Evolutionary conservation across 2,888 invertebrate species (phyloP).

Genomic region (Galeopsomyia nigrocyanea): DNA sequence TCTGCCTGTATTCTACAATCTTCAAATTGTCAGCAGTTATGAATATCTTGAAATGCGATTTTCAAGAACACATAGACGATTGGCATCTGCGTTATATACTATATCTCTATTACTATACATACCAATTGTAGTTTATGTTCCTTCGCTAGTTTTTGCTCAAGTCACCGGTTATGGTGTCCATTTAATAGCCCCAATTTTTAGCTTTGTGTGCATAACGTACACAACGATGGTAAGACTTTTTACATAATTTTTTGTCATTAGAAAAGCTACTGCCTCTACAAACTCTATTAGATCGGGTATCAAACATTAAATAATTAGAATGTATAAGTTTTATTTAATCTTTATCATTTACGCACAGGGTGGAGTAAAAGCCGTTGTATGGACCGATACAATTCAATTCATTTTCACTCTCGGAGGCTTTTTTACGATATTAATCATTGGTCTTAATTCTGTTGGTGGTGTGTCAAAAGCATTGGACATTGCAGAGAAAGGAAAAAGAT

Average conservation of each 20-base stretch:
- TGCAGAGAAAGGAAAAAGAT: conserved; percentile 72
- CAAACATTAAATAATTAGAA: too few relatives aligned
- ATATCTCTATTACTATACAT: conserved; percentile 73
- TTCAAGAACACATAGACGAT: conserved; percentile 72
- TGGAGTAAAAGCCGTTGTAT: conserved; percentile 78
- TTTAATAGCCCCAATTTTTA: conserved; percentile 77
- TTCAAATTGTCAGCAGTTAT: conserved; percentile 79
- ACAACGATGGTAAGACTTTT: conserved; percentile 75
- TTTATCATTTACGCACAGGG: conserved; percentile 62
- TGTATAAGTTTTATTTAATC: too few relatives aligned
- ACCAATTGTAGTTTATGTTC: conserved; percentile 80
- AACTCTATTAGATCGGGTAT: too few relatives aligned
- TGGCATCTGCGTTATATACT: conserved; percentile 75
- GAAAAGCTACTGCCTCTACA: too few relatives aligned
- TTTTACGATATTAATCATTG: conserved; percentile 73
- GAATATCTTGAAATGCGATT: conserved; percentile 79
- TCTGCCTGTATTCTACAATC: conserved; percentile 78
- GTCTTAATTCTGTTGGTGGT: conserved; percentile 72
- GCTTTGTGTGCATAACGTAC: conserved; percentile 81
- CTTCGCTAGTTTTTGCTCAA: conserved; percentile 78
- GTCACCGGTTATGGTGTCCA: conserved; percentile 80
- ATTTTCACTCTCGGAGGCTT: conserved; percentile 72
- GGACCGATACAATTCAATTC: conserved; percentile 75
- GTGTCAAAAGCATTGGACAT: conserved; percentile 73
- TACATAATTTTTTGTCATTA: background rate